Base-by-base conservation (phyloP, 2,113 vertebrate species). In the Mesoclemmys tuberculata region DNA sequence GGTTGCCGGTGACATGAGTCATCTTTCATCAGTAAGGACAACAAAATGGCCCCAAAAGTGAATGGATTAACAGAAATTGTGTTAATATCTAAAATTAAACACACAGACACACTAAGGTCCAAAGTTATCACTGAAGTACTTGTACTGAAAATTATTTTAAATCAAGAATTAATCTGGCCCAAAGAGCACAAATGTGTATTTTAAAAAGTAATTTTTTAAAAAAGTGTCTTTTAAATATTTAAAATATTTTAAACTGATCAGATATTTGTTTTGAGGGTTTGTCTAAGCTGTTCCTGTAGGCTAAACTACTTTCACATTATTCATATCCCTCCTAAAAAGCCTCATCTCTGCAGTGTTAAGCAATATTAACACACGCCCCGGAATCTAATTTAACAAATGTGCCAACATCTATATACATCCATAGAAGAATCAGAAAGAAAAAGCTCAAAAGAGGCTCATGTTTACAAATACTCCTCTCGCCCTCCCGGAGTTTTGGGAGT, bases 11-110 rank as follows among this genome's bases (percentile, higher is more conserved):
- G 49, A 52, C 82, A 46, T 92, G 74, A 94, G 64, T 29, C 49
- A 80, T 29, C 44, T 97, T 97, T 96, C 88, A 90, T 64, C 56
- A 46, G 14, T 80, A 93, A 93, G 24, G 80, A 89, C 49, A 95
- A 93, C 2, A 94, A 91, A 95, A 81, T 68, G 4, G 80, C 80
- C 78, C 80, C 27, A 10, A 31, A 96, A 14, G 35, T 21, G 13
- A 93, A 80, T 6, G 24, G 41, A 77, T 93, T 92, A 46, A 74
- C 35, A 68, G n/a, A 87, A 95, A 88, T 55, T 3, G 2, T 89
- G n/a, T 88, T 86, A 95, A 93, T 90, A 46, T 0, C 61, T 21
- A 14, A 26, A 24, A 46, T 26, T 88, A 4, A 71, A 85, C 86
- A 44, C 3, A 35, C 81, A 89, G 26, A 29, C 44, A 22, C 54